phyloP scores from a whole-genome alignment of 1,140 invertebrate species.

The Galleria mellonella region DNA sequence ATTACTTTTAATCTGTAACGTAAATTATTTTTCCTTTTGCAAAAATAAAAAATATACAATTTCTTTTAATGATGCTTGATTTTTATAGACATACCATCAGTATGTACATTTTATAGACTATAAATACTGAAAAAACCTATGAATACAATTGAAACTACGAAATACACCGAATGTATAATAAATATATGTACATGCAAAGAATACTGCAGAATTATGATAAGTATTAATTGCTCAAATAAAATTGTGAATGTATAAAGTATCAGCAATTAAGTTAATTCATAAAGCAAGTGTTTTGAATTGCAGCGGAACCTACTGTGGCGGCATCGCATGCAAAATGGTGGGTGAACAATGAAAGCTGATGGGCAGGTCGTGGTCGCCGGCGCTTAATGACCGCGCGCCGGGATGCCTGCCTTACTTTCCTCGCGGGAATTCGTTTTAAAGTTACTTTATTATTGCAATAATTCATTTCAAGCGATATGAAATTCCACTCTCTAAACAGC shows the following conservation, averaged over 20 bases:
- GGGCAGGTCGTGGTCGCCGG: slow-evolving; percentile 34
- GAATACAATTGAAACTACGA: no score
- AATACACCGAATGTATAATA: no score
- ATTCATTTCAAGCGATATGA: slow-evolving; percentile 4
- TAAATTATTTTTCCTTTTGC: no score
- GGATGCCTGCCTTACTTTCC: slow-evolving; percentile 50
- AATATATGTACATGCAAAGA: no score
- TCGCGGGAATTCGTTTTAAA: slow-evolving; percentile 41
- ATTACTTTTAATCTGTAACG: background rate
- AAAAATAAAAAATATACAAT: no score
- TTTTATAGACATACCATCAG: background rate
- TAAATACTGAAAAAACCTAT: background rate
- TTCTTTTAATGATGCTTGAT: no score
- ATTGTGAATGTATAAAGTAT: background rate
- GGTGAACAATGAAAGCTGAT: slow-evolving; percentile 49
- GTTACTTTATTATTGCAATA: slow-evolving; percentile 25
- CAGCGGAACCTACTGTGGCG: slow-evolving; percentile 16
- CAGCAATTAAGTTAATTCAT: slow-evolving; percentile 5
- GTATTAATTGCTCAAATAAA: no score
- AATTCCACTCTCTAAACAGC: background rate
- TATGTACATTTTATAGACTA: background rate
- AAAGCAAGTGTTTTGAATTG: slow-evolving; percentile 24
- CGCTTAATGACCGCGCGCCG: slow-evolving; percentile 29
- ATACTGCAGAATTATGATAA: no score
- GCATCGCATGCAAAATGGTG: slow-evolving; percentile 39